Base-by-base conservation (phyloP, 2,888 invertebrate genomes). In the Rhagonycha fulva region DNA sequence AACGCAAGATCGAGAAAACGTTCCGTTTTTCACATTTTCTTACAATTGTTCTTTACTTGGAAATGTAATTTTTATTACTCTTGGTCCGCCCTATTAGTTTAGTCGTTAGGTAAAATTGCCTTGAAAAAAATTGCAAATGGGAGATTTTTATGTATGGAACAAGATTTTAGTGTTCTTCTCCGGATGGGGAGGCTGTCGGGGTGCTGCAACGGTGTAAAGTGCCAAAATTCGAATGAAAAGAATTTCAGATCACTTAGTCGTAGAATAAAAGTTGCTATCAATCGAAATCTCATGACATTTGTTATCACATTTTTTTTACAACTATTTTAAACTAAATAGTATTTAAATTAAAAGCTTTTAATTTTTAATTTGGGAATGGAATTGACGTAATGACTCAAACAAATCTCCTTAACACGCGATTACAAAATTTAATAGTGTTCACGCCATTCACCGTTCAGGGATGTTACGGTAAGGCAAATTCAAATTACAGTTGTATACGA, bases 1-100 rank as follows among this genome's bases (percentile, higher is more conserved):
- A 70, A 69, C 68, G 24, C 68, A 70, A 74, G 62, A 76, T 32
- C 32, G 78, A 74, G 76, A 78, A 76, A 78, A 71, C n/a, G 7
- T n/a, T 47, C 47, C 2, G 7, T n/a, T 47, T 47, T 47, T 47
- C 47, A 47, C 47, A 47, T 47, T 47, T 47, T n/a, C 32, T n/a
- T n/a, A 7, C n/a, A n/a, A 47, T 47, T 47, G 47, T 47, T 47
- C n/a, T n/a, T n/a, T n/a, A 76, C 68, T 14, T 70, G 60, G 26
- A 66, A 75, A 71, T 28, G 68, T 71, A 75, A 71, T 75, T 68
- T 75, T 62, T 71, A 67, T 72, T 68, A 70, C 70, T 66, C 47
- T 9, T 47, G 47, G 4, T 47, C 47, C 47, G 47, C 47, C 47
- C 47, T 47, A 47, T 47, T 47, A 47, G 47, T 47, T 47, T n/a